These are phyloP conservation scores for Lasiommata megera DNA, from an alignment of 2,888 invertebrate genomes.

Conservation along the genomic window DNA sequence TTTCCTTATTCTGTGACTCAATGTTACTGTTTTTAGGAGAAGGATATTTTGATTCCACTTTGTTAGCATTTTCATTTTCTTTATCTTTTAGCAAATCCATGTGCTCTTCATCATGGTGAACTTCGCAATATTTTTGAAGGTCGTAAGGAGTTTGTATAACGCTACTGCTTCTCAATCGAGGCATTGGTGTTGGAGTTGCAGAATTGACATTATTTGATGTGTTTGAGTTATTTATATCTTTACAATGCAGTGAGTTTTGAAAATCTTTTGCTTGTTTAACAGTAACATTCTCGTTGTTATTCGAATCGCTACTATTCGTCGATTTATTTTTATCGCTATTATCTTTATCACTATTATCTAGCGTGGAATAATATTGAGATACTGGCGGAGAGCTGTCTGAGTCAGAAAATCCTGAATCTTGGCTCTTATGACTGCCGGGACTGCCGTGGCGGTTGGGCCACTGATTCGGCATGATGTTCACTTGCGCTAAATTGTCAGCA, in stretches of 20 bases:
- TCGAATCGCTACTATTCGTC: constrained; percentile 68
- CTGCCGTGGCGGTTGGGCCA: constrained; percentile 77
- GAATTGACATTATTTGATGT: constrained; percentile 41
- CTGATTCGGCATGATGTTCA: constrained; percentile 59
- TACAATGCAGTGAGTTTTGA: constrained; percentile 55
- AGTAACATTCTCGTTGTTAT: constrained; percentile 72
- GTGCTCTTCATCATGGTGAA: constrained; percentile 73
- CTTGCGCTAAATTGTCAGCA: constrained; percentile 60
- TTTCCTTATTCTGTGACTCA: constrained; percentile 49
- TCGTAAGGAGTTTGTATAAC: constrained; percentile 78
- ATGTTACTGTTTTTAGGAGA: constrained; percentile 58
- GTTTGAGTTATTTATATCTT: constrained; percentile 56
- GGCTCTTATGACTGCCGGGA: constrained; percentile 86
- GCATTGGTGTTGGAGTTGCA: constrained; percentile 61
- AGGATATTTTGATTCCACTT: constrained; percentile 53
- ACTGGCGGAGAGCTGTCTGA: constrained; percentile 85
- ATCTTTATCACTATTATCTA: constrained; percentile 56
- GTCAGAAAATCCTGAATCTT: constrained; percentile 91
- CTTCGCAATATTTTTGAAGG: constrained; percentile 73
- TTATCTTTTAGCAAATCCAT: constrained; percentile 68
- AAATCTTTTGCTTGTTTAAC: constrained; percentile 69
- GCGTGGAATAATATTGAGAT: constrained; percentile 65
- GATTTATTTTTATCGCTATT: constrained; percentile 61
- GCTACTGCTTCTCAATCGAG: constrained; percentile 70
- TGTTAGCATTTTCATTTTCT: constrained; percentile 43